Base-by-base conservation (phyloP, 2,797 vertebrate species). In the Poeciliopsis turneri region DNA sequence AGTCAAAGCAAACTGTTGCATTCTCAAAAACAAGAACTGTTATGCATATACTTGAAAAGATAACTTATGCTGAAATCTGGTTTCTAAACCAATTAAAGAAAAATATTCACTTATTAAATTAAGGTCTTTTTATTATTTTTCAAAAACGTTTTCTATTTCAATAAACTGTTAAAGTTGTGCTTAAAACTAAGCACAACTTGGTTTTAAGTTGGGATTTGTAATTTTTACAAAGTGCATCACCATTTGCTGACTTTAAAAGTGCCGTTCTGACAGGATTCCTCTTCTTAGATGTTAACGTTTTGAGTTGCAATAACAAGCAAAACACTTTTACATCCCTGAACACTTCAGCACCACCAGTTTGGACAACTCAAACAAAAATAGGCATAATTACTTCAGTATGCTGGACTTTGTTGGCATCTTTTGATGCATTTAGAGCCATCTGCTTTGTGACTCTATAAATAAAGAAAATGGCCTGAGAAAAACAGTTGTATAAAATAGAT, bases 371-470 rank as follows among this genome's bases (percentile, higher is more conserved):
- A 25, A 45, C 12, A 70, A 45, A 45, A 70, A 46, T 46, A 45
- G 12, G 6, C 41, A 2, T 28, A 45, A 15, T 70, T 18, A 11
- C 33, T 41, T 36, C 61, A 64, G 20, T 15, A 4, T 45, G 43
- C 25, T 13, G 57, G n/a, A 30, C 57, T 25, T 66, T 25, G 36
- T 68, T 45, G 12, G 43, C 13, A 28, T 16, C 12, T 46, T 70
- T 28, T 25, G 20, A 69, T 69, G 39, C 5, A 45, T n/a, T 69
- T 45, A n/a, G 39, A 69, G 39, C 66, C 36, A 69, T 43, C 41
- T 70, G 68, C 43, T 70, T 70, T 69, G 23, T 69, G 66, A 68
- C 39, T 39, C 61, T 41, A 39, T 69, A 69, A 69, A 45, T 28
- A 8, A 70, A 45, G 39, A n/a, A 70, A 46, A 70, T 12, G 20